Conservation (phyloP, 1,140 invertebrate species). For the Heterodera carotae region DNA sequence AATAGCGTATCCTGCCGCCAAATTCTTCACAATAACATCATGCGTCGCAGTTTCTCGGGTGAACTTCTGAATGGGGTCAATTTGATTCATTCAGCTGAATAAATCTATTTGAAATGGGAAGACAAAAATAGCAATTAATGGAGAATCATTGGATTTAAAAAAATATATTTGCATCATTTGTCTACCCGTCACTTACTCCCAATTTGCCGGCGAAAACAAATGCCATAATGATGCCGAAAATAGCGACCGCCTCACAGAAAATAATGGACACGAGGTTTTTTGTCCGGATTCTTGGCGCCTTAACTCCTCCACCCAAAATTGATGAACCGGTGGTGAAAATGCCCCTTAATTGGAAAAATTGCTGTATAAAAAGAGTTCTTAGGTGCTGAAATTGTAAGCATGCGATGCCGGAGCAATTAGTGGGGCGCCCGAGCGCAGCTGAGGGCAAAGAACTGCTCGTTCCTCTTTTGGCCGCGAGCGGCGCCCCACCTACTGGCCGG, state of each 20-base stretch:
- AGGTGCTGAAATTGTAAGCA: too few relatives aligned
- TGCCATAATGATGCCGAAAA: conserved; percentile 96
- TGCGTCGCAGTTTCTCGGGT: conserved; percentile 13
- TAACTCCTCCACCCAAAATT: conserved; percentile 95
- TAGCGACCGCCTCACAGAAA: conserved; percentile 97
- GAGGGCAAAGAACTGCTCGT: too few relatives aligned
- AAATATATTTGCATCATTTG: conserved; percentile 31
- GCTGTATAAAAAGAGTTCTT: too few relatives aligned
- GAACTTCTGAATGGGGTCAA: conserved; percentile 19
- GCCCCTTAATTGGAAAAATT: conserved; percentile 27
- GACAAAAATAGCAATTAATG: too few relatives aligned
- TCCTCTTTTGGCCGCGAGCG: too few relatives aligned
- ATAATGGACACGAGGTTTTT: conserved; percentile 99
- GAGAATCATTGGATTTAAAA: too few relatives aligned
- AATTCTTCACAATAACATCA: conserved; percentile 53
- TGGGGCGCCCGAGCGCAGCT: too few relatives aligned
- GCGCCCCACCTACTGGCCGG: too few relatives aligned
- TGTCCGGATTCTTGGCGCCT: conserved; percentile 96
- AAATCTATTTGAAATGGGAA: too few relatives aligned
- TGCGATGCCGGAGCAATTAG: too few relatives aligned
- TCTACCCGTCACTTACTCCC: conserved; percentile 68
- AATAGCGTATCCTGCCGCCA: conserved; percentile 81
- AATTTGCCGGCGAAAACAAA: conserved; percentile 87
- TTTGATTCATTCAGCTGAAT: too few relatives aligned
- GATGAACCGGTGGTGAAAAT: conserved; percentile 74